Evolutionary conservation across 2,113 vertebrate species (phyloP).

Genomic region (Tragulus kanchil): DNA sequence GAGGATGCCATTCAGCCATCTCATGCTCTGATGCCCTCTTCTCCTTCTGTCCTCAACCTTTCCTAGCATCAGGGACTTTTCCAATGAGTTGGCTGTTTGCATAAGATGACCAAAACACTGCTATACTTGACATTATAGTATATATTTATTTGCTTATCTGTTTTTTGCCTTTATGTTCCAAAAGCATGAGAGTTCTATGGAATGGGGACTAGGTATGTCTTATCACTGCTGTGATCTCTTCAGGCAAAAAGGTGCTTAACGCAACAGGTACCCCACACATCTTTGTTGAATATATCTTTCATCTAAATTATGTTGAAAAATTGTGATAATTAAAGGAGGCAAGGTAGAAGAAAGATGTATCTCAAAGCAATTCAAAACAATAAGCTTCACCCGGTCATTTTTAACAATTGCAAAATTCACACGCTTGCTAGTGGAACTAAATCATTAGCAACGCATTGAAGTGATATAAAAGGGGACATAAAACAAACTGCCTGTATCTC

Average conservation of each 20-base stretch:
- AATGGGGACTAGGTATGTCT: neutral
- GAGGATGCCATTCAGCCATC: too few species aligned
- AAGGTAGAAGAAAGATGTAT: neutral
- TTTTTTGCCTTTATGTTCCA: neutral
- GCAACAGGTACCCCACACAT: neutral
- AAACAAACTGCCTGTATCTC: neutral
- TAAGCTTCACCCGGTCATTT: neutral
- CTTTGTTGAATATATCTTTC: neutral
- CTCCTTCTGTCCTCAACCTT: too few species aligned
- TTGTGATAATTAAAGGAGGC: neutral
- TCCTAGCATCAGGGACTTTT: too few species aligned
- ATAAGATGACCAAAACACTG: too few species aligned
- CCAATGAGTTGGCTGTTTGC: too few species aligned
- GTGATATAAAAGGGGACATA: neutral
- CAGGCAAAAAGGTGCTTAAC: neutral
- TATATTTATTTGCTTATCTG: neutral
- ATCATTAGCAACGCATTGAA: neutral
- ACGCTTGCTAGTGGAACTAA: neutral
- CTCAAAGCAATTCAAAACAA: constrained; percentile 12
- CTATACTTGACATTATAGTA: neutral
- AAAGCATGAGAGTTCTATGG: neutral
- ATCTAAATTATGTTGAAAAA: neutral
- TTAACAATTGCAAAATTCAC: neutral
- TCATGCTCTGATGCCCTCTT: too few species aligned
- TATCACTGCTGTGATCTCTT: neutral